Base-by-base conservation (phyloP, 2,113 vertebrate genomes). In the Tympanuchus pallidicinctus region DNA sequence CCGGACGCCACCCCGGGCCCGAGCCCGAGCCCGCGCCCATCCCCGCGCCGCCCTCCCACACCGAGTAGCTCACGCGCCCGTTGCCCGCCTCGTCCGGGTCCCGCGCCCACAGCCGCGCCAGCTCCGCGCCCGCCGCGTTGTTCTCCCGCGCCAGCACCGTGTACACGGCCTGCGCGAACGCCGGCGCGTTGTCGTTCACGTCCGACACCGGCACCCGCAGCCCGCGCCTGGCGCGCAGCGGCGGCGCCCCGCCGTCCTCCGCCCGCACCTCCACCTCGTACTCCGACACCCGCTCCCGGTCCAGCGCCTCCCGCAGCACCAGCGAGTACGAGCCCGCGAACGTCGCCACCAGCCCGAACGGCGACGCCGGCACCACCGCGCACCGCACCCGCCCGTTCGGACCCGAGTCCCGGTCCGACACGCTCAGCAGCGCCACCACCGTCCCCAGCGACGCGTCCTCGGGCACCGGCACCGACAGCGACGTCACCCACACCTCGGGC, bases 101-200 rank as follows among this genome's bases (percentile, higher is more conserved):
- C 36, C 52, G 52, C 61, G 2, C 96, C 25, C 93, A 95, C 25
- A 98, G 42, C 2, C 92, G 97, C 81, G 96, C 95, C 54, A 99
- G 95, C 64, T 98, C 74, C 34, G 93, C 84, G 6, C 98, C 97
- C 10, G 96, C 88, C 56, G 74, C 70, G 82, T 98, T 97, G 92
- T 81, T 97, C 90, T 98, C 97, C 82, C 86, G 95, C 69, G 94
- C 89, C 66, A 96, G 96, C 65, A 97, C 95, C 11, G 94, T 97
- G 80, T 97, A 97, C 93, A 95, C 89, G 5, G 94, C 98, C 98
- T 96, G 96, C 32, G 42, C 36, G 95, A 94, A 96, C 90, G 93
- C 54, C 8, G 97, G 97, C 59, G 96, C 92, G 40, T 98, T 98
- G 74, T 99, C 98, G 82, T 98, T 98, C 13, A 98, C 8, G 40